Evolutionary conservation across 2,888 invertebrate genomes (phyloP).

Genomic region (Diarsia mendica): DNA sequence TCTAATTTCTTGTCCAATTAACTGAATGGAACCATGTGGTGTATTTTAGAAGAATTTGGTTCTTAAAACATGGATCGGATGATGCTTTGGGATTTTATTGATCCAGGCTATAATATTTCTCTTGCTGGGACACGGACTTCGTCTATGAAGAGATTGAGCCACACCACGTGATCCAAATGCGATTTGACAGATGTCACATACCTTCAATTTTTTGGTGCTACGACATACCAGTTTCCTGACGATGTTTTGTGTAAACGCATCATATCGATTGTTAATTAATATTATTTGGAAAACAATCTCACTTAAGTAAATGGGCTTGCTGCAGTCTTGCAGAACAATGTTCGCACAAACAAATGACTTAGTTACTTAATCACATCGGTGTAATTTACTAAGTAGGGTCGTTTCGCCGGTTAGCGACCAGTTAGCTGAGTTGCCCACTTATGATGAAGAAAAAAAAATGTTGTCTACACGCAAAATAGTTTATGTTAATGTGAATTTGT

Average conservation of each 20-base stretch:
- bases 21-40: slow-evolving; percentile 33
- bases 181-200: neutral
- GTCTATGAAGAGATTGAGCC: neutral
- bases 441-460: too few relatives aligned
- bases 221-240: neutral
- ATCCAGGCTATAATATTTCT: neutral
- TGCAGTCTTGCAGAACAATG: slow-evolving; percentile 10
- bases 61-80: neutral
- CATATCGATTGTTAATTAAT: neutral
- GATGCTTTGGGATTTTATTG: neutral
- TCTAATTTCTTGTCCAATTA: slow-evolving; percentile 58
- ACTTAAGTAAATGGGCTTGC: neutral
- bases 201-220: neutral
- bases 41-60: slow-evolving; percentile 19
- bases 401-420: too few relatives aligned
- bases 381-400: slow-evolving; percentile 27
- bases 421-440: too few relatives aligned
- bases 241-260: neutral
- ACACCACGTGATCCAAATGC: too few relatives aligned
- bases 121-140: neutral
- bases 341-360: neutral
- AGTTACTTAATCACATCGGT: neutral
- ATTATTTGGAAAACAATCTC: neutral
- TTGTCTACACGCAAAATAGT: too few relatives aligned
- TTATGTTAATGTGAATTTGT: too few relatives aligned